Base-by-base conservation (phyloP, 2,797 vertebrate species). In the Monodelphis domestica region DNA sequence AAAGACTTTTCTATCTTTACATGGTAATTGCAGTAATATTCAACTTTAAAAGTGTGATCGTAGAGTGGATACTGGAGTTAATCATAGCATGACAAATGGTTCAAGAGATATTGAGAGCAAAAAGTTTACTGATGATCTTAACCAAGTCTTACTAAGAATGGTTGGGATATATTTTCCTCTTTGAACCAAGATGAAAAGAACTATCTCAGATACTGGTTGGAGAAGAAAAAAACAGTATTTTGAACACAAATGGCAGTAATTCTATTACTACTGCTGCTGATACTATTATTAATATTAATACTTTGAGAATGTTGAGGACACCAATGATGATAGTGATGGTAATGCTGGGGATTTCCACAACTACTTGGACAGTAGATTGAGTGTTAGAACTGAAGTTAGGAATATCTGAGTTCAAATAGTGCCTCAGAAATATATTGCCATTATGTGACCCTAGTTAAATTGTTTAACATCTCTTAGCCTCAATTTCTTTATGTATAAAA, bases 11-110 rank as follows among this genome's bases (percentile, higher is more conserved):
- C 97, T 97, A 94, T 97, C 96, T 97, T 96, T 94, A 93, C 94
- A 91, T 92, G 97, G 94, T 97, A 96, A 97, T 94, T 97, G 94
- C 97, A 96, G 97, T 95, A 96, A 97, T 91, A 51, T 89, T 96
- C 95, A 96, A 87, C 94, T 91, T 95, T 96, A 96, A 94, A 2
- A 24, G 91, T 91, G n/a, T 38, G 89, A 55, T 87, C 97, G 97
- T 56, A 53, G 57, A 96, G 52, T 12, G 0, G 89, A 84, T 97
- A 95, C 84, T 94, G 57, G 90, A 93, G 57, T 90, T 89, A 53
- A 63, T 12, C 30, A 63, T 59, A 12, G 3, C 30, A 57, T 29
- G 30, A 29, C 28, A 91, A 91, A 14, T 90, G 50, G 59, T 56
- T 53, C 38, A 87, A 92, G 89, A 29, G 88, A 55, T n/a, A 94